Conservation (phyloP, 2,113 vertebrate species). For the Leucopsar rothschildi region DNA sequence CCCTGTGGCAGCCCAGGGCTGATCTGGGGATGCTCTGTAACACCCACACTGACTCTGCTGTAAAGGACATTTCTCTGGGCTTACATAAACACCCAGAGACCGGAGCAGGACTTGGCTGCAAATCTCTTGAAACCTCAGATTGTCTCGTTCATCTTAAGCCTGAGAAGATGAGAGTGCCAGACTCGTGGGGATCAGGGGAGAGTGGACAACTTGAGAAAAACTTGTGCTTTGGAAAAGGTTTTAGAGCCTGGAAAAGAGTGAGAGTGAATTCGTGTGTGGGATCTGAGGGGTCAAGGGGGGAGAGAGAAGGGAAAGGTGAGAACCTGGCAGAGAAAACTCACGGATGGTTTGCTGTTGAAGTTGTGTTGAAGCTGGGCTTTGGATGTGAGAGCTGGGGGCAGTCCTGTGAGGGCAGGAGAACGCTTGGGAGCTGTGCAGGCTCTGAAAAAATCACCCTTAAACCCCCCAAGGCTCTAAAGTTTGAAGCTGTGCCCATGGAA, state of each 20-base stretch:
- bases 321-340: rapidly evolving
- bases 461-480: not conserved
- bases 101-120: not conserved
- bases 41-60: not conserved
- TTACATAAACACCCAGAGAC: not conserved
- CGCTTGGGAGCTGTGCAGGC: not conserved
- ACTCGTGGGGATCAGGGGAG: not conserved
- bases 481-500: not conserved
- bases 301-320: not conserved
- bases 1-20: not conserved
- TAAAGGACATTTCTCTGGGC: not conserved
- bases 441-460: not conserved
- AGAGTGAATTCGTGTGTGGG: not conserved
- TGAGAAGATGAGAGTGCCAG: not conserved
- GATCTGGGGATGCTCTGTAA: not conserved
- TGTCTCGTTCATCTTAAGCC: not conserved
- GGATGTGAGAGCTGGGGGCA: not conserved
- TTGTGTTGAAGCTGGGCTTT: not conserved
- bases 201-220: not conserved
- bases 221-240: not conserved
- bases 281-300: not conserved
- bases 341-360: rapidly evolving
- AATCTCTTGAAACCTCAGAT: not conserved
- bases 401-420: not conserved
- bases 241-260: not conserved